Conservation (phyloP, 2,797 vertebrate genomes). For the Hydrolagus colliei region DNA sequence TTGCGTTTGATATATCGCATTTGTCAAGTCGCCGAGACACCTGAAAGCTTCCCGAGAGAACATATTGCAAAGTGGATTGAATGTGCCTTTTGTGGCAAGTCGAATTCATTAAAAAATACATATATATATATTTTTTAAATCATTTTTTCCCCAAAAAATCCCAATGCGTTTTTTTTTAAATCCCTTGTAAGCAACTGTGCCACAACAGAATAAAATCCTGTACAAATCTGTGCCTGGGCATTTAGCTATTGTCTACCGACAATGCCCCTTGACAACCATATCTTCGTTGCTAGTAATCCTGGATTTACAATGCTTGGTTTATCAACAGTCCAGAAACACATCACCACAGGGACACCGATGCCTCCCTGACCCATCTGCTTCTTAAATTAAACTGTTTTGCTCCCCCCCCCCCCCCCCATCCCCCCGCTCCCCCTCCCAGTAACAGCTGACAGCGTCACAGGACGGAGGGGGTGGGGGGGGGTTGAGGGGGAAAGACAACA, state of each 20-base stretch:
- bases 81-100: too few species aligned
- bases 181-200: slow-evolving; percentile 21
- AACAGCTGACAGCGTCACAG: slow-evolving; percentile 14
- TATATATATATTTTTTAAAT: too few species aligned
- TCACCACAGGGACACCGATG: background rate
- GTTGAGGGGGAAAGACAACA: background rate
- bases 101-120: too few species aligned
- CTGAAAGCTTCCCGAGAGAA: too few species aligned
- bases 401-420: background rate
- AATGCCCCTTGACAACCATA: slow-evolving; percentile 26
- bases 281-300: slow-evolving; percentile 25
- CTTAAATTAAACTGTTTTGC: slow-evolving; percentile 27
- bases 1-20: background rate
- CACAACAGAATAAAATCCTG: slow-evolving; percentile 23
- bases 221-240: slow-evolving; percentile 6
- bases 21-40: too few species aligned
- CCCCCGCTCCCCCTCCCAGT: background rate
- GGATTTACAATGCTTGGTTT: slow-evolving; percentile 22
- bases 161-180: background rate
- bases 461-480: background rate
- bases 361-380: slow-evolving; percentile 26
- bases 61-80: too few species aligned
- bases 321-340: background rate
- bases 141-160: too few species aligned
- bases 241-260: slow-evolving; percentile 22